Base-by-base conservation (phyloP, 92 coral and sea anemone species). In the Bergia sp. region DNA sequence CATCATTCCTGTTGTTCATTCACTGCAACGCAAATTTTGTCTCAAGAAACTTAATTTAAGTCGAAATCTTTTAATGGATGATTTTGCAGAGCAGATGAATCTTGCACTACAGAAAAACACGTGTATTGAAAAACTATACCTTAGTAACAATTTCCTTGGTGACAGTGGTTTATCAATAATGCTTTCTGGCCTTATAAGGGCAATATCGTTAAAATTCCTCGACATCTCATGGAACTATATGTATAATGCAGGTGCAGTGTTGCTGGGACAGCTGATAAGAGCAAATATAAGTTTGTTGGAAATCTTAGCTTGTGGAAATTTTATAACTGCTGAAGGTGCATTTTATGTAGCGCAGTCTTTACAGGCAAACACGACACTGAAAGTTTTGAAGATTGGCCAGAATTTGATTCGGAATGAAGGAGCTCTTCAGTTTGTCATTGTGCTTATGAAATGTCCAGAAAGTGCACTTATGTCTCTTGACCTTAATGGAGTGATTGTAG, bases 211-310 rank as follows among this genome's bases (percentile, higher is more conserved):
- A 77, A 86, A 93, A 50, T 88, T 53, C 47, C 88, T 97, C 21
- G 93, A 96, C 85, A 87, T 97, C n/a, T 97, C 99, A 21, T 97
- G 98, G 98, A 97, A 95, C 76, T 94, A 95, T 88, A 71, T 97
- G 23, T 87, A 92, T 85, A 97, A 97, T 69, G 82, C 85, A 4
- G 98, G 99, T n/a, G 95, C 96, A 49, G 82, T 84, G 76, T 80
- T 82, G 37, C 80, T 96, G 16, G 95, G 94, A 7, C 94, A 94
- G 3, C 72, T 93, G 0, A 88, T 97, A 18, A 89, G 82, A 23
- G 86, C 67, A 36, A 94, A 86, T 71, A 88, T 72, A 69, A 91
- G 94, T 58, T 88, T 97, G 72, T 23, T 85, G 37, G 94, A 93
- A 71, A 69, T 97, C 37, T 45, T 81, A 37, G 91, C 92, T 15